phyloP scores from a whole-genome alignment of 2,888 invertebrate genomes.

The Chirona hameri region DNA sequence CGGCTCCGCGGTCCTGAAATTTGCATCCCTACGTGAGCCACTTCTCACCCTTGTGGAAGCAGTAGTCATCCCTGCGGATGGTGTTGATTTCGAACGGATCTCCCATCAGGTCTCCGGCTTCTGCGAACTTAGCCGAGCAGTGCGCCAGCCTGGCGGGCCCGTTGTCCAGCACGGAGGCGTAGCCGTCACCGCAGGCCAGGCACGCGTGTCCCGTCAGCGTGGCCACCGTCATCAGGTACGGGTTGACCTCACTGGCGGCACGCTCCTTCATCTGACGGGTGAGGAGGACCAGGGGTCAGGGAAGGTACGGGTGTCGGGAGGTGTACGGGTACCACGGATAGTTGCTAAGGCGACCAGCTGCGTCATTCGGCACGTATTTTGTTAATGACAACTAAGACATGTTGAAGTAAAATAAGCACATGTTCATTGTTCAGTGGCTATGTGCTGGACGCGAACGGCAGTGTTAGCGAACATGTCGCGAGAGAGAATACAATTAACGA shows the following conservation, averaged over 20 bases:
- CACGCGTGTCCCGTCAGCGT: constrained; percentile 84
- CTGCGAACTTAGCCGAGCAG: constrained; percentile 61
- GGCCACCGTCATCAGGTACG: constrained; percentile 84
- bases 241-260: constrained; percentile 60
- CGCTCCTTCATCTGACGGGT: constrained; percentile 59
- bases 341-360: no score
- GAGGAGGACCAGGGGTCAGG: neutral
- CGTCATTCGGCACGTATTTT: no score
- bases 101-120: constrained; percentile 64
- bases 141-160: constrained; percentile 60
- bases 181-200: constrained; percentile 52
- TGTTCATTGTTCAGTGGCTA: no score
- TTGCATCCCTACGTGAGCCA: no score
- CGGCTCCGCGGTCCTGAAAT: no score
- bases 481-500: no score
- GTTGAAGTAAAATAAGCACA: no score
- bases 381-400: no score
- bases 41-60: constrained; percentile 57
- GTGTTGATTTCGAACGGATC: constrained; percentile 80
- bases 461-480: no score
- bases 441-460: no score
- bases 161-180: constrained; percentile 64
- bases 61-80: constrained; percentile 69
- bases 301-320: no score
- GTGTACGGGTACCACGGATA: no score